Percentiles rank a stretch among this genome's conserved stretches.
Conservation (phyloP, 2,888 invertebrate species). For the Pomacea canaliculata region DNA sequence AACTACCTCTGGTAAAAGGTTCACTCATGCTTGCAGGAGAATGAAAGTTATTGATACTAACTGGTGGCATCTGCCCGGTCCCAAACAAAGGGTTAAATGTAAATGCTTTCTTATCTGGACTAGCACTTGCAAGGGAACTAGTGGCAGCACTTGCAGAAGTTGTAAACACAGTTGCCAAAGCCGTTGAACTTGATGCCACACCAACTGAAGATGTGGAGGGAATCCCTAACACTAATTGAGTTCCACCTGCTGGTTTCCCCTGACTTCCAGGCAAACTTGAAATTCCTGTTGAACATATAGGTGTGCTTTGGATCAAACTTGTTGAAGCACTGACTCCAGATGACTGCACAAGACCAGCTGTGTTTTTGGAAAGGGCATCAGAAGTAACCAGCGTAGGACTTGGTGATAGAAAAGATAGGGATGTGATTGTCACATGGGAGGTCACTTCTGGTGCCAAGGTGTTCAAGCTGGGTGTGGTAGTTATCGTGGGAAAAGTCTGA, state of each 20-base stretch:
- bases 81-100: slow-evolving; percentile 22
- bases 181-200: background rate
- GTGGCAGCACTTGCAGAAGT: background rate
- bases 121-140: background rate
- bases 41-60: background rate
- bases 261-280: background rate
- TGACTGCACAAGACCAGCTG: slow-evolving; percentile 12
- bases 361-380: background rate
- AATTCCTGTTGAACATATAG: slow-evolving; percentile 11
- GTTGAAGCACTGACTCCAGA: slow-evolving; percentile 4
- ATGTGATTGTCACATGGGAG: too few species aligned
- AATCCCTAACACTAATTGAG: background rate
- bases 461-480: background rate
- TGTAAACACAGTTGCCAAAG: background rate
- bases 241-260: background rate
- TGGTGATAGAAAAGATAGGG: too few species aligned
- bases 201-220: background rate
- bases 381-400: too few species aligned
- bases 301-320: slow-evolving; percentile 3
- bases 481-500: background rate
- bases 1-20: too few species aligned
- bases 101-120: background rate
- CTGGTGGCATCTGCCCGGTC: background rate
- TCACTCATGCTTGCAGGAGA: background rate
- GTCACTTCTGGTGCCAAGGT: too few species aligned